Percentiles rank a stretch among this genome's conserved stretches.
phyloP scores from a whole-genome alignment of 2,797 vertebrate genomes.

The Sitta carolinensis region DNA sequence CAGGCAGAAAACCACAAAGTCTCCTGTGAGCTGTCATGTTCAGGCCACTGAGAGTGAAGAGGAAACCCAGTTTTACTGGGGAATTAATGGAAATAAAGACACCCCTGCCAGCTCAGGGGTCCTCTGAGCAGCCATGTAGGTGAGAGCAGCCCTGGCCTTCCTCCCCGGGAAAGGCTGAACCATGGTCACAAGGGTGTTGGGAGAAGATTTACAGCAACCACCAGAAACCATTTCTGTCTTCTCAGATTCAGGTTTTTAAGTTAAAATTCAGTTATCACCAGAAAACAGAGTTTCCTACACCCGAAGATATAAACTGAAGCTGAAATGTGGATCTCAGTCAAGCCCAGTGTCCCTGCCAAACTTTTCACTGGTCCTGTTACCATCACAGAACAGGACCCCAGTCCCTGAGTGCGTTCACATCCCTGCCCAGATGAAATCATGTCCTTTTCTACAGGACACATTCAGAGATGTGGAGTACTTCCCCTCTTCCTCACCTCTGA shows the following conservation, averaged over 20 bases:
- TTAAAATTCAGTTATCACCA: not conserved
- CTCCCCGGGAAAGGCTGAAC: not conserved
- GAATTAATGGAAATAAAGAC: not conserved
- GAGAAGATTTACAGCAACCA: not conserved
- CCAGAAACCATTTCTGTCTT: not conserved
- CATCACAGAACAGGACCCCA: fast-evolving
- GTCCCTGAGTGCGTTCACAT: not conserved
- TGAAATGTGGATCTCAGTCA: not conserved
- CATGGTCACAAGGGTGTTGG: fast-evolving
- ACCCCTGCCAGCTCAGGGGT: fast-evolving
- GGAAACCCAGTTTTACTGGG: not conserved
- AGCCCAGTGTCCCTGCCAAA: not conserved
- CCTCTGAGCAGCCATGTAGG: not conserved
- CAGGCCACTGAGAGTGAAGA: not conserved
- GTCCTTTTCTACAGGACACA: not conserved
- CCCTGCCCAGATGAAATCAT: not conserved
- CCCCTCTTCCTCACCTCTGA: not conserved
- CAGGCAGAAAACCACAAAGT: not conserved
- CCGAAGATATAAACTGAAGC: not conserved
- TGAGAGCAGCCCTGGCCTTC: not conserved
- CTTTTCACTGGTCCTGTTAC: not conserved
- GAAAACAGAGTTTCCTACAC: not conserved
- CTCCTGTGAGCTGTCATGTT: not conserved
- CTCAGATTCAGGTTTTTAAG: not conserved
- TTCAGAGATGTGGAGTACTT: not conserved